phyloP scores from a whole-genome alignment of 2,113 vertebrate species.

The Larimichthys crocea region DNA sequence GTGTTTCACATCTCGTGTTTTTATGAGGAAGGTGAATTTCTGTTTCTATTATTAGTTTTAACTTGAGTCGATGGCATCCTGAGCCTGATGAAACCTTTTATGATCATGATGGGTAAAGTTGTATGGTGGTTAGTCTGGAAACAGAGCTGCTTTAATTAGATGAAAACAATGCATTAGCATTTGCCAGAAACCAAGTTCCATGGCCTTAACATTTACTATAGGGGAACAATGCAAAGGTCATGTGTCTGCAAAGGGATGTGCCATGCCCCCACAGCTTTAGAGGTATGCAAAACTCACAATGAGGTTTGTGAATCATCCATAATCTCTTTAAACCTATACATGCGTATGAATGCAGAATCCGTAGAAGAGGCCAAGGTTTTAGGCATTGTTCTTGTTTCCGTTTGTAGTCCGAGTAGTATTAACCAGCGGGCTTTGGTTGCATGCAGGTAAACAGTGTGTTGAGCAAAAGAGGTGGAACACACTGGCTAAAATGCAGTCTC shows the following conservation, averaged over 20 bases:
- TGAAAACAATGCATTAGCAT: neutral
- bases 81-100: neutral
- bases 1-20: neutral
- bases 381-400: too few relatives aligned
- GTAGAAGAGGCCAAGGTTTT: too few relatives aligned
- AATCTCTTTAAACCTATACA: too few relatives aligned
- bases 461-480: too few relatives aligned
- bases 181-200: neutral
- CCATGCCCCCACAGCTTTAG: neutral
- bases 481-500: too few relatives aligned
- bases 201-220: constrained; percentile 4
- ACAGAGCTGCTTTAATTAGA: constrained; percentile 13
- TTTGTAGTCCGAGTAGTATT: too few relatives aligned
- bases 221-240: neutral
- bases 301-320: too few relatives aligned
- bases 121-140: neutral
- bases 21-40: neutral
- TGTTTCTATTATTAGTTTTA: neutral
- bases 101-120: neutral
- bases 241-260: neutral
- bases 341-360: too few relatives aligned
- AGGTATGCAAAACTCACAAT: too few relatives aligned
- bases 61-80: neutral
- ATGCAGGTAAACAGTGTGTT: too few relatives aligned
- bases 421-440: too few relatives aligned